Percentiles rank a stretch among this genome's conserved stretches.
phyloP scores from a whole-genome alignment of 2,888 invertebrate genomes.

The Linyphia triangularis region DNA sequence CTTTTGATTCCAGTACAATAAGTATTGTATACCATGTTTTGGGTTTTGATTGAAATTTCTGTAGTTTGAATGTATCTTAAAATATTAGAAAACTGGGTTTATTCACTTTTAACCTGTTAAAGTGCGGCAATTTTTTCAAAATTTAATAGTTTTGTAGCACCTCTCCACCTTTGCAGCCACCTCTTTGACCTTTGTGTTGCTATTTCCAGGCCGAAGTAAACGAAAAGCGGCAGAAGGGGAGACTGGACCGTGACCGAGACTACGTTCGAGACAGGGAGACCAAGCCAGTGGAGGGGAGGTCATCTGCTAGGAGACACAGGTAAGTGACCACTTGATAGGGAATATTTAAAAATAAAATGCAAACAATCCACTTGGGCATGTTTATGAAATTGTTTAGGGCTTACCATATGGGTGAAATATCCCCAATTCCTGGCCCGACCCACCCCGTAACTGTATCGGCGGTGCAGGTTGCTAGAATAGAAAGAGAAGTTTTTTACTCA shows the following conservation, averaged over 20 bases:
- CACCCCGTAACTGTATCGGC: too few species aligned
- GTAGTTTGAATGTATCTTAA: too few species aligned
- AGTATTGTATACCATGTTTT: too few species aligned
- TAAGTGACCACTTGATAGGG: background rate
- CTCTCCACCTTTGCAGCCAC: background rate
- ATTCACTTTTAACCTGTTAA: background rate
- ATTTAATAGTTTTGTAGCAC: background rate
- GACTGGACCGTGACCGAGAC: conserved; percentile 81
- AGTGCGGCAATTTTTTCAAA: background rate
- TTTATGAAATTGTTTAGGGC: background rate
- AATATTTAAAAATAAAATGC: background rate
- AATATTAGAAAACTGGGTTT: too few species aligned
- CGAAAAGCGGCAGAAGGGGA: conserved; percentile 83
- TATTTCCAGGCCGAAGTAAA: conserved; percentile 56
- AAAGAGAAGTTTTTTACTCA: background rate
- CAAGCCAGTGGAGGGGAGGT: conserved; percentile 79
- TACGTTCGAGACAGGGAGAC: conserved; percentile 78
- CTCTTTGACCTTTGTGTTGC: background rate
- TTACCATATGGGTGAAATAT: background rate
- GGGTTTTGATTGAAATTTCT: too few species aligned
- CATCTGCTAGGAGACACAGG: conserved; percentile 72
- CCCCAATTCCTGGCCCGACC: too few species aligned
- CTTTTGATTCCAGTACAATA: too few species aligned
- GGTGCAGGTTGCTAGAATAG: background rate
- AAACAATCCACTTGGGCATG: background rate